These are phyloP conservation scores for Rana temporaria DNA, from an alignment of 2,113 vertebrate genomes.

Conservation along the genomic window DNA sequence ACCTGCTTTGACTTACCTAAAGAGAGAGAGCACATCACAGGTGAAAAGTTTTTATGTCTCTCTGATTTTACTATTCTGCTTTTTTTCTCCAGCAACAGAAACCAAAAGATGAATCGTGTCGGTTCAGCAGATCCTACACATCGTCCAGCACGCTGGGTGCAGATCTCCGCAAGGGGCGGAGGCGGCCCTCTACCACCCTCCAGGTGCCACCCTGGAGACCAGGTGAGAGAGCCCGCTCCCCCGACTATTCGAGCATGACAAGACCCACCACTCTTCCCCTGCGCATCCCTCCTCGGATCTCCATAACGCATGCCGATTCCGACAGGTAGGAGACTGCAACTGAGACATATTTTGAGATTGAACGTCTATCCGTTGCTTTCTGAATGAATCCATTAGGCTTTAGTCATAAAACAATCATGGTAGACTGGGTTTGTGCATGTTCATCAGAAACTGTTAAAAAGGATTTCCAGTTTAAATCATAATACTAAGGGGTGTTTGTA, in stretches of 20 bases:
- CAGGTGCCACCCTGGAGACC: slow-evolving; percentile 80
- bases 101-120: slow-evolving; percentile 69
- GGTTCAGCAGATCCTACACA: slow-evolving; percentile 76
- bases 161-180: slow-evolving; percentile 74
- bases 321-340: slow-evolving; percentile 72
- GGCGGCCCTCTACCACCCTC: slow-evolving; percentile 77
- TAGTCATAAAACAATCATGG: neutral
- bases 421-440: no score
- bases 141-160: slow-evolving; percentile 77
- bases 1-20: no score
- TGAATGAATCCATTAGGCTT: neutral
- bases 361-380: no score
- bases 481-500: no score
- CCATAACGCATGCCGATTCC: slow-evolving; percentile 76
- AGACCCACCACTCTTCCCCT: slow-evolving; percentile 82
- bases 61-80: neutral
- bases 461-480: no score
- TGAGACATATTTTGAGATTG: neutral
- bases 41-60: neutral
- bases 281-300: slow-evolving; percentile 79
- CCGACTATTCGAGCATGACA: slow-evolving; percentile 68
- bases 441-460: no score
- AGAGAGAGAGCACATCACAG: no score
- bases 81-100: slow-evolving; percentile 64
- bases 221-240: slow-evolving; percentile 73